A percentile compares a stretch with the other conserved stretches of the same genome.
These are phyloP conservation scores for Oikopleura dioica DNA, from an alignment of 23 tunicate genomes.

Conservation along the genomic window DNA sequence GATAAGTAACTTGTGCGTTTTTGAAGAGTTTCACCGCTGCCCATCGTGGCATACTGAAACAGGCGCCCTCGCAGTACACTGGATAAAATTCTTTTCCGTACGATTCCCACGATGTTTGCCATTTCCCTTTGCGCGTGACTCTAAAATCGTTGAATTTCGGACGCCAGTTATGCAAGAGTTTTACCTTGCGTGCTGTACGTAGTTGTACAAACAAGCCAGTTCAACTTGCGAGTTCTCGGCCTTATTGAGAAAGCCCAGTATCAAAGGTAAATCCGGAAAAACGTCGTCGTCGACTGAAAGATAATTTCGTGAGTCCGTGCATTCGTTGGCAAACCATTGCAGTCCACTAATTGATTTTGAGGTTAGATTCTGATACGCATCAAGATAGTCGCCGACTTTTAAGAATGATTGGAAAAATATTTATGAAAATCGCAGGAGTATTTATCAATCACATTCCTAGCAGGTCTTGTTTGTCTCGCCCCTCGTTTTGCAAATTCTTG, in stretches of 20 bases:
- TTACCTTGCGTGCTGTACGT: constrained; percentile 5
- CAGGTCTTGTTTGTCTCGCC: neutral
- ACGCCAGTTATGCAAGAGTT: too few species aligned
- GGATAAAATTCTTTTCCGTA: constrained; percentile 11
- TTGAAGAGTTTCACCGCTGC: neutral
- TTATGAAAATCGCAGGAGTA: too few species aligned
- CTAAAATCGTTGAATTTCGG: too few species aligned
- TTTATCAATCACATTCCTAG: too few species aligned
- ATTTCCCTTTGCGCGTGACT: constrained; percentile 5
- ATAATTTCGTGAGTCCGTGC: neutral
- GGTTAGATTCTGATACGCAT: neutral
- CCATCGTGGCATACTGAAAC: neutral
- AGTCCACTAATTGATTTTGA: neutral
- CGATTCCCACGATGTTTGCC: constrained; percentile 4
- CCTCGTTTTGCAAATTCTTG: neutral
- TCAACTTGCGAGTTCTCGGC: neutral
- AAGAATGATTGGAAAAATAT: too few species aligned
- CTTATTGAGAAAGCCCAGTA: neutral
- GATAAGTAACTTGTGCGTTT: neutral
- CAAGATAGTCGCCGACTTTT: neutral
- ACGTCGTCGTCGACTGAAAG: constrained; percentile 1
- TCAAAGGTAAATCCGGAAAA: neutral
- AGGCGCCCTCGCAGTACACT: constrained; percentile 1
- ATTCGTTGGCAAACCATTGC: constrained; percentile 6
- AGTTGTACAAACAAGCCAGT: neutral